These are phyloP conservation scores for Hydrozoanthus gracilis DNA, from an alignment of 92 coral and sea anemone species.

Conservation along the genomic window DNA sequence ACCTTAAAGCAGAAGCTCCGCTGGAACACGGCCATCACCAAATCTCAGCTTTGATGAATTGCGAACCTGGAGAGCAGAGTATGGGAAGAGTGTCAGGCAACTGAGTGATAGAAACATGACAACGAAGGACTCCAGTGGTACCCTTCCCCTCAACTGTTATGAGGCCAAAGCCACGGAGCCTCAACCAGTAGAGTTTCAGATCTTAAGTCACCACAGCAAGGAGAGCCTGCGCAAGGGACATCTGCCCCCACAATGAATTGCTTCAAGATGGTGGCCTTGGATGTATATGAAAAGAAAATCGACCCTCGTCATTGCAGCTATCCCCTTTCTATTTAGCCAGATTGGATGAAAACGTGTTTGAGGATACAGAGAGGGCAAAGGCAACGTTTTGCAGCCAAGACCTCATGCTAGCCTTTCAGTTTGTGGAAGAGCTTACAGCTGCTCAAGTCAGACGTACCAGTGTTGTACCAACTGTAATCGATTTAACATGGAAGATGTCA, in stretches of 20 bases:
- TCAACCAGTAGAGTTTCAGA: neutral
- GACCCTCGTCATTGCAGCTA: slow-evolving; percentile 26
- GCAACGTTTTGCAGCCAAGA: neutral
- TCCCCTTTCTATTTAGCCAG: slow-evolving; percentile 45
- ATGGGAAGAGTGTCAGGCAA: slow-evolving; percentile 54
- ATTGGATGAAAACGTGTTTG: slow-evolving; percentile 20
- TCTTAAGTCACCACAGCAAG: slow-evolving; percentile 12
- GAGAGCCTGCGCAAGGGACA: neutral
- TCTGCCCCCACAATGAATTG: slow-evolving; percentile 10
- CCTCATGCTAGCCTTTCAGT: too few relatives aligned
- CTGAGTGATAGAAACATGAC: slow-evolving; percentile 27
- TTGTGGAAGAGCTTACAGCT: too few relatives aligned
- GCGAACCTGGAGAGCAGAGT: slow-evolving; percentile 48
- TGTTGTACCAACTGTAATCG: too few relatives aligned
- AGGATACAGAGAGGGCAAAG: neutral
- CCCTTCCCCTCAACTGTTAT: slow-evolving; percentile 33
- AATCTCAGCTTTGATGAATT: slow-evolving; percentile 23
- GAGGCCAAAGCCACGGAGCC: neutral
- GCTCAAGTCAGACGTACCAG: too few relatives aligned
- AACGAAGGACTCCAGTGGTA: slow-evolving; percentile 35
- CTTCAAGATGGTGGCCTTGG: neutral
- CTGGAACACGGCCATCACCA: slow-evolving; percentile 40
- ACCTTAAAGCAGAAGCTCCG: slow-evolving; percentile 39
- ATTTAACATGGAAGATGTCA: too few relatives aligned
- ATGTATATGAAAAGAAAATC: slow-evolving; percentile 34